Conservation (phyloP, 2,888 invertebrate species). For the Thalpophila matura region DNA sequence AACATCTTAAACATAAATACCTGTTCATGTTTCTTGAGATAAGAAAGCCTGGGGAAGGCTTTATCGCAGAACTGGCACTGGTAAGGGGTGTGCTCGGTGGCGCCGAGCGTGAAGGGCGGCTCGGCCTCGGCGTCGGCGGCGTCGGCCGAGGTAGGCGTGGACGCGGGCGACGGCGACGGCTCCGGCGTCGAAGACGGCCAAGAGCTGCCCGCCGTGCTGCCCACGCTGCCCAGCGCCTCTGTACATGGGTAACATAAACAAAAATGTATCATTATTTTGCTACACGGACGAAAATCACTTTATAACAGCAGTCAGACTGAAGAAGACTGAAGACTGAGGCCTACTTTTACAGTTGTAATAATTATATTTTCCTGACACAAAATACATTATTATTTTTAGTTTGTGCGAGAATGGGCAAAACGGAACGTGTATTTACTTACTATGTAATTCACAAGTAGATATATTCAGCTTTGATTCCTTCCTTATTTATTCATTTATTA, state of each 20-base stretch:
- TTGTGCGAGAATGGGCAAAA: too few species aligned
- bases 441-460: too few species aligned
- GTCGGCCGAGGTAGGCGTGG: constrained; percentile 92
- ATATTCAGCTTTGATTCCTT: too few species aligned
- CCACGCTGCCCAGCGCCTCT: constrained; percentile 93
- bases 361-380: too few species aligned
- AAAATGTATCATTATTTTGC: too few species aligned
- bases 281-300: too few species aligned
- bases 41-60: constrained; percentile 96
- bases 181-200: constrained; percentile 93
- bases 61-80: constrained; percentile 98
- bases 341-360: too few species aligned
- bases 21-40: constrained; percentile 98
- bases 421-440: too few species aligned
- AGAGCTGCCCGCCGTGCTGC: constrained; percentile 92
- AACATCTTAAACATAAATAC: constrained; percentile 82
- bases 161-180: constrained; percentile 91
- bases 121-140: constrained; percentile 92
- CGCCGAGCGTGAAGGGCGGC: constrained; percentile 92
- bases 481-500: too few species aligned
- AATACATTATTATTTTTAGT: too few species aligned
- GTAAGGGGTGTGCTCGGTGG: constrained; percentile 95
- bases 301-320: too few species aligned
- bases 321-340: too few species aligned
- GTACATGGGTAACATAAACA: constrained; percentile 59